Conservation (phyloP, 1,140 invertebrate species). For the Hermatobates lingyangjiaoensis region DNA sequence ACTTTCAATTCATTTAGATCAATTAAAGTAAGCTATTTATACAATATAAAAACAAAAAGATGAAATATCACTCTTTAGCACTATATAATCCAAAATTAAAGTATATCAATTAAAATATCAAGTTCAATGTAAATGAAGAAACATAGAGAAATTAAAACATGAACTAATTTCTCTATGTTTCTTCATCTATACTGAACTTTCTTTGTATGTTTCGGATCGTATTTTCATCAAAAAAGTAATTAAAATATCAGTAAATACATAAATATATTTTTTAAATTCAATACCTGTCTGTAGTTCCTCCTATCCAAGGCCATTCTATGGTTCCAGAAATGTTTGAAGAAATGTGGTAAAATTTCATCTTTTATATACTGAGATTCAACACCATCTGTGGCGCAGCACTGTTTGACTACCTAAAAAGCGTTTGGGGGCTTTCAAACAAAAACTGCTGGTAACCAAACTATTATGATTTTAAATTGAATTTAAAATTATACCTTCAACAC, state of each 20-base stretch:
- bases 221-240: no score
- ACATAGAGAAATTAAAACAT: no score
- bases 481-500: slow-evolving; percentile 75
- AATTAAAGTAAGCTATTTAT: no score
- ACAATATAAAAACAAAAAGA: no score
- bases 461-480: slow-evolving; percentile 1
- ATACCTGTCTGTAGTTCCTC: slow-evolving; percentile 80
- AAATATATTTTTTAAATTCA: background rate
- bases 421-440: background rate
- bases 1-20: no score
- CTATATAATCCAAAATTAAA: no score
- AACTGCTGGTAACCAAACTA: background rate
- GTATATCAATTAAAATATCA: no score
- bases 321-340: slow-evolving; percentile 99
- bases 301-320: slow-evolving; percentile 97
- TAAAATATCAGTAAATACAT: background rate
- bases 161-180: no score
- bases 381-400: slow-evolving; percentile 99
- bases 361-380: slow-evolving; percentile 98
- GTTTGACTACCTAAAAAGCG: slow-evolving; percentile 77
- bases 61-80: no score
- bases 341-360: slow-evolving; percentile 95
- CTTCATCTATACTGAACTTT: no score
- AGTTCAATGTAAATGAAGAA: no score
- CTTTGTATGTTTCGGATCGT: no score